A percentile compares a stretch with the other conserved stretches of the same genome.
phyloP scores from a whole-genome alignment of 2,797 vertebrate species.

The Eleutherodactylus coqui region DNA sequence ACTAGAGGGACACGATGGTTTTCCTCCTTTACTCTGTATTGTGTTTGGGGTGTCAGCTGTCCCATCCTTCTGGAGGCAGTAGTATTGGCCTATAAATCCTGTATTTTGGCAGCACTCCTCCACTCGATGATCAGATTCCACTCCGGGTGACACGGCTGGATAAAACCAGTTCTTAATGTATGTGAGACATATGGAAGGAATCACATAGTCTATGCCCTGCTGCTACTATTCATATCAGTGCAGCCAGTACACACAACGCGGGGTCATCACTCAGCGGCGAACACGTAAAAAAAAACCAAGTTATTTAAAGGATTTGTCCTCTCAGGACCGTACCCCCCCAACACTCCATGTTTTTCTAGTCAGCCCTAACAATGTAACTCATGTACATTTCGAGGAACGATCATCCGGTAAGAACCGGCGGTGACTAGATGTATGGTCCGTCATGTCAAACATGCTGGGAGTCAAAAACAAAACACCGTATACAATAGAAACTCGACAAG shows the following conservation, averaged over 20 bases:
- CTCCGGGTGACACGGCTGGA: conserved; percentile 35
- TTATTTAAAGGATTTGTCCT: conserved; percentile 13
- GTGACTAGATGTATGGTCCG: neutral
- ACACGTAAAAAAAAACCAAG: neutral
- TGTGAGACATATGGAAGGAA: conserved; percentile 29
- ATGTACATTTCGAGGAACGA: too few species aligned
- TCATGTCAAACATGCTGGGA: neutral
- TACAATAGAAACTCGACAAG: neutral
- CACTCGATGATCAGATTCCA: conserved; percentile 6
- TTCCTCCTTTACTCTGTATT: too few species aligned
- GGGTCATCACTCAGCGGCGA: neutral
- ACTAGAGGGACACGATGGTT: too few species aligned
- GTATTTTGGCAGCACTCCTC: conserved; percentile 20
- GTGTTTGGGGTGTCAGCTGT: neutral
- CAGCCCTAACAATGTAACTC: neutral
- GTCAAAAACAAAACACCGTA: neutral
- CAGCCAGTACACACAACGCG: neutral
- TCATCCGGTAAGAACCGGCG: neutral
- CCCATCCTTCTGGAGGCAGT: neutral
- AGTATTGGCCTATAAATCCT: conserved; percentile 1
- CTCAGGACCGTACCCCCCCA: neutral
- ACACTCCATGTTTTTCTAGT: neutral
- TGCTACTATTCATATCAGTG: conserved; percentile 12
- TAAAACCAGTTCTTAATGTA: conserved; percentile 28
- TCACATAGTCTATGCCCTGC: neutral